Evolutionary conservation across 2,888 invertebrate species (phyloP).

Genomic region (Platypus cylindrus): DNA sequence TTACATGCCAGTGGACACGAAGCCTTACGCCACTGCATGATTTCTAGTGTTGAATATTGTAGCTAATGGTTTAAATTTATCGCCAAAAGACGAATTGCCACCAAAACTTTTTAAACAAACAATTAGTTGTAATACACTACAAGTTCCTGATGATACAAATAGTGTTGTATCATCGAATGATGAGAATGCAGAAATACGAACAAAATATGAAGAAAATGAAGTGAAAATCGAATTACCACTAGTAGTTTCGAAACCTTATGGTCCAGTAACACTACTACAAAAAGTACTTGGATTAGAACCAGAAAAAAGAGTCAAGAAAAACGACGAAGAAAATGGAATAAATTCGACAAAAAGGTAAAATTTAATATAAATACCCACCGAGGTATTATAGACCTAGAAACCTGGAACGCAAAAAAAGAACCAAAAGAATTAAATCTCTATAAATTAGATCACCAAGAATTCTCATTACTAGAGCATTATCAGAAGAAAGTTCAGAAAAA

Average conservation of each 20-base stretch:
- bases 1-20: too few species aligned
- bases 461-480: slow-evolving; percentile 59
- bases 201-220: slow-evolving; percentile 8
- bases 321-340: too few species aligned
- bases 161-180: slow-evolving; percentile 27
- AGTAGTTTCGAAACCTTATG: slow-evolving; percentile 34
- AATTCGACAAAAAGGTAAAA: too few species aligned
- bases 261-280: slow-evolving; percentile 47
- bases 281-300: slow-evolving; percentile 44
- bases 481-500: slow-evolving; percentile 56
- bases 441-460: slow-evolving; percentile 46
- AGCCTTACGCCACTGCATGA: too few species aligned
- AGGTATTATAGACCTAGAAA: too few species aligned
- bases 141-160: slow-evolving; percentile 43
- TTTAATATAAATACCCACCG: too few species aligned
- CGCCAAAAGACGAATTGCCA: slow-evolving; percentile 31
- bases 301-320: slow-evolving; percentile 21
- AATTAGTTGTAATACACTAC: slow-evolving; percentile 56
- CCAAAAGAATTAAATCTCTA: too few species aligned
- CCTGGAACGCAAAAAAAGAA: too few species aligned
- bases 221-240: slow-evolving; percentile 13
- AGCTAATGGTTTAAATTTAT: slow-evolving; percentile 27
- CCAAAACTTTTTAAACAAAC: slow-evolving; percentile 44
- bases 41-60: too few species aligned
- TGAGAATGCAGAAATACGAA: slow-evolving; percentile 23